Base-by-base conservation (phyloP, 2,797 vertebrate species). In the Pachyuromys duprasi region DNA sequence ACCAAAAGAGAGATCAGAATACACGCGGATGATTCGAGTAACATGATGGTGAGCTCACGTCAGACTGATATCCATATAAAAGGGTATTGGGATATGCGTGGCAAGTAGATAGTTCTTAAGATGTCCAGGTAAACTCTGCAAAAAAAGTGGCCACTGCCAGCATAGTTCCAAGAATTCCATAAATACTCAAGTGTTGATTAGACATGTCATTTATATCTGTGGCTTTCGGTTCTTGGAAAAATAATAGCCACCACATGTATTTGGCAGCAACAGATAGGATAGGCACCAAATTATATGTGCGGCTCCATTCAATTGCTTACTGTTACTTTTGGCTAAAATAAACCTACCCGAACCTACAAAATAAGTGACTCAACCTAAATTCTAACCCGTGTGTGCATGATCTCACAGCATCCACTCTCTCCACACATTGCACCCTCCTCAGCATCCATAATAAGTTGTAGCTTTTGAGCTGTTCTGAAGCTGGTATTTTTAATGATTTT, bases 321-420 rank as follows among this genome's bases (percentile, higher is more conserved):
- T 89, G 70, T 95, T 91, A 74, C n/a, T 84, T 87, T 91, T 12
- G 45, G 90, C 82, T 92, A 72, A 92, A 95, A 53, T 80, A 62
- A 31, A 18, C 45, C 33, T 28, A n/a, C 42, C 69, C 67, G 63
- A 57, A 69, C 74, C 62, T 82, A 42, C 49, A 89, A 42, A 93
- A 28, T 55, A 82, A 7, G 33, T 36, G 57, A 67, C 1, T 0
- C 31, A 75, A 28, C 17, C 79, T 80, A 20, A 36, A 69, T 42
- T 33, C 72, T 84, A 53, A 65, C 53, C 13, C 4, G 14, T 11
- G 9, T 90, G 63, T 63, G 26, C 70, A 14, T 33, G 63, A 60
- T 42, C 78, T 84, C 82, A 74, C 33, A 86, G 74, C 36, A 2
- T 0, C 3, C 4, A 17, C 65, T 36, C 22, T n/a, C 3, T 13